A percentile compares a stretch with the other conserved stretches of the same genome.
Evolutionary conservation across 2,888 invertebrate genomes (phyloP).

Genomic region (Drosophila prolongata): DNA sequence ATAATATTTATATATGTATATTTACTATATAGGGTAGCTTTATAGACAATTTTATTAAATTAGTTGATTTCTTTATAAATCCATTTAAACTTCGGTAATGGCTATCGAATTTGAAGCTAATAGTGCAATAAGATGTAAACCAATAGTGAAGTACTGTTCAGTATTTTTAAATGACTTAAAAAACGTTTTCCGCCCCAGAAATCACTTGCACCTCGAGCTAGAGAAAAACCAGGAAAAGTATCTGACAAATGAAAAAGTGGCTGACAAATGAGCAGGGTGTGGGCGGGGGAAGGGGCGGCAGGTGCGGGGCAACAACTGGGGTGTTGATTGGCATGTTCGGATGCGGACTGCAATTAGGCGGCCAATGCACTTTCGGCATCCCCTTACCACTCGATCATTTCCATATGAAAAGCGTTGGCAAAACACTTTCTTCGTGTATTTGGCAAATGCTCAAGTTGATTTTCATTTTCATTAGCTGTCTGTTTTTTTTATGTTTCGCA

Average conservation of each 20-base stretch:
- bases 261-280: slow-evolving; percentile 10
- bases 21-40: too few species aligned
- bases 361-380: slow-evolving; percentile 67
- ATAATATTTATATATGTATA: too few species aligned
- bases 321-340: slow-evolving; percentile 76
- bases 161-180: slow-evolving; percentile 1
- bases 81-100: too few species aligned
- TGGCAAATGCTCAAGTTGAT: slow-evolving; percentile 49
- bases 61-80: too few species aligned
- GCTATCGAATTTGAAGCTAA: too few species aligned
- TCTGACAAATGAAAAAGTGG: slow-evolving; percentile 26
- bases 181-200: slow-evolving; percentile 17
- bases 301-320: slow-evolving; percentile 36
- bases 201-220: slow-evolving; percentile 1
- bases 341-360: slow-evolving; percentile 69
- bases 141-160: not conserved
- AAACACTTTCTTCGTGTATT: slow-evolving; percentile 3
- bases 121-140: not conserved
- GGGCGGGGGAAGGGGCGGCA: slow-evolving; percentile 1
- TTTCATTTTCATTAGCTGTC: slow-evolving; percentile 41
- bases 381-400: not conserved
- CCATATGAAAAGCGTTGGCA: not conserved
- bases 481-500: not conserved
- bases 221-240: slow-evolving; percentile 35
- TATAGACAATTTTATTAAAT: too few species aligned